phyloP scores from a whole-genome alignment of 2,797 vertebrate genomes.

The Alcedo quadribrachys region DNA sequence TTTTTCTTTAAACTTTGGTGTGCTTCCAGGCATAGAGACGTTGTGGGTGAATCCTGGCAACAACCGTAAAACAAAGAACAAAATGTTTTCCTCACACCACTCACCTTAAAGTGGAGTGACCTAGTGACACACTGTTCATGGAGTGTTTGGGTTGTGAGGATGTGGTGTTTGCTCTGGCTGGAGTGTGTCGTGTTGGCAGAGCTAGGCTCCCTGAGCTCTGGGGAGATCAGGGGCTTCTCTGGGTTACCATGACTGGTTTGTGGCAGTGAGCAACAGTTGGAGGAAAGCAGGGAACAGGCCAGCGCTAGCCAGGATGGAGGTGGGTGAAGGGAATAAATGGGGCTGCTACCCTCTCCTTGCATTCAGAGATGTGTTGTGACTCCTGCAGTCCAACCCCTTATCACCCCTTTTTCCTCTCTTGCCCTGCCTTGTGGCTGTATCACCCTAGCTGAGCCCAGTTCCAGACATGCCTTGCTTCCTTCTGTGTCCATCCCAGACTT shows the following conservation, averaged over 20 bases:
- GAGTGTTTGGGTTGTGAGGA: accelerated
- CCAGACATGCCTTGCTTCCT: background rate
- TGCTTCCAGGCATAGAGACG: background rate
- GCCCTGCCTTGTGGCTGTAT: background rate
- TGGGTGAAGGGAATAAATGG: no score
- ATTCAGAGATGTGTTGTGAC: background rate
- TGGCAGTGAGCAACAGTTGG: background rate
- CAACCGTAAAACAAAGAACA: background rate
- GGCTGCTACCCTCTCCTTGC: background rate
- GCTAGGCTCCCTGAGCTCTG: background rate
- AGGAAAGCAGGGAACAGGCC: background rate
- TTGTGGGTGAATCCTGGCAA: conserved; percentile 3
- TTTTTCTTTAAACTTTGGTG: conserved; percentile 2
- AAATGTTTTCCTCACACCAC: background rate
- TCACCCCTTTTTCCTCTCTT: background rate
- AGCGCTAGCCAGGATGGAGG: background rate
- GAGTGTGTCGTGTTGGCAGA: accelerated
- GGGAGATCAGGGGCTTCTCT: background rate
- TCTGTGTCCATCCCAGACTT: background rate
- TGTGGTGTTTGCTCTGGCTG: background rate
- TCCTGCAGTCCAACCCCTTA: background rate
- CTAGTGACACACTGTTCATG: background rate
- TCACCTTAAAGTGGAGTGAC: background rate
- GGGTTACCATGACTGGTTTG: background rate
- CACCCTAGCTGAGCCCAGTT: background rate